These are phyloP conservation scores for Nothocercus julius DNA, from an alignment of 2,113 vertebrate species.

Conservation along the genomic window DNA sequence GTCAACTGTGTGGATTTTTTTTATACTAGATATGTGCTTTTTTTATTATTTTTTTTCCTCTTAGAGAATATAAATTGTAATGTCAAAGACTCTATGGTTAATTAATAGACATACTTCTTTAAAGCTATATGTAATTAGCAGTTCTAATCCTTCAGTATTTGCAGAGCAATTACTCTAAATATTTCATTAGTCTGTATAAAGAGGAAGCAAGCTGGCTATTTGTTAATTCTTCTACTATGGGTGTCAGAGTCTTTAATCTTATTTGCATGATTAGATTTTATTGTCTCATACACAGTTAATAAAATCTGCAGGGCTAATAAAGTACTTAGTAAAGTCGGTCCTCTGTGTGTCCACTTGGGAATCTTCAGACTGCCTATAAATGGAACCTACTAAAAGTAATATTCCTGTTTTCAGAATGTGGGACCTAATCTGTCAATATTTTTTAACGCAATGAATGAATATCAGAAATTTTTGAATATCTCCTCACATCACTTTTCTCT, in stretches of 20 bases:
- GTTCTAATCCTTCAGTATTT: slow-evolving; percentile 63
- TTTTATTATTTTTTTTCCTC: neutral
- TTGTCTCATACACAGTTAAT: neutral
- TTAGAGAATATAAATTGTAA: slow-evolving; percentile 54
- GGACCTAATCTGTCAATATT: neutral
- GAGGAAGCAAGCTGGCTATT: slow-evolving; percentile 28
- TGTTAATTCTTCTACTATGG: slow-evolving; percentile 3
- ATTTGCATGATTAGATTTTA: slow-evolving; percentile 23
- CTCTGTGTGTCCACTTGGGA: neutral
- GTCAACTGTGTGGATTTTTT: slow-evolving; percentile 74
- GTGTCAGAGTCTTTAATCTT: slow-evolving; percentile 48
- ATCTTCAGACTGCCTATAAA: neutral
- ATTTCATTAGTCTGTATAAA: slow-evolving; percentile 41
- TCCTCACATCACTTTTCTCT: neutral
- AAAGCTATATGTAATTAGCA: slow-evolving; percentile 60
- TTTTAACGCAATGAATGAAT: neutral
- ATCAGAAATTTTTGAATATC: neutral
- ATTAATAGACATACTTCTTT: slow-evolving; percentile 62
- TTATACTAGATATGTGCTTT: slow-evolving; percentile 58
- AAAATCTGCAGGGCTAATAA: slow-evolving; percentile 5
- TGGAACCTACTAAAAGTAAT: neutral
- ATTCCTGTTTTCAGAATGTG: neutral
- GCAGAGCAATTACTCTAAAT: slow-evolving; percentile 59
- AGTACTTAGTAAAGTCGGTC: neutral
- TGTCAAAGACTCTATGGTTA: slow-evolving; percentile 60